Conservation (phyloP, 2,797 vertebrate species). For the Girardinus metallicus region DNA sequence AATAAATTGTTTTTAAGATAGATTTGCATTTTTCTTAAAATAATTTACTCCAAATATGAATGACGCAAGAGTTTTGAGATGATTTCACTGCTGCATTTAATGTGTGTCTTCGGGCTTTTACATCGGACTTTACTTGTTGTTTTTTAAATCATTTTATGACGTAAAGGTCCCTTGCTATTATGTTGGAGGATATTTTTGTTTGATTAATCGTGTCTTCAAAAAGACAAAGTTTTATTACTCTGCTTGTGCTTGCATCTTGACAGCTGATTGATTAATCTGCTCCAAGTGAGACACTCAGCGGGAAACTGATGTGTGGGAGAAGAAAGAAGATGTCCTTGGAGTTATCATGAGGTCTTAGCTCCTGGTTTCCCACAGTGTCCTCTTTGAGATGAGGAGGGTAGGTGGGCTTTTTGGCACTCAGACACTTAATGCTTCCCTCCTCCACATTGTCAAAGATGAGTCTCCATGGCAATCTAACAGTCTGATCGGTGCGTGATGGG, state of each 20-base stretch:
- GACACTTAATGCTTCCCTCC: constrained; percentile 63
- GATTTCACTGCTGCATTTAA: not conserved
- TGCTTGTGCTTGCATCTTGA: constrained; percentile 8
- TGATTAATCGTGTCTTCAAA: not conserved
- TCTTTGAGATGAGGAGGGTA: constrained; percentile 30
- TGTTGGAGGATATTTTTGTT: not conserved
- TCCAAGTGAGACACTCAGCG: constrained; percentile 33
- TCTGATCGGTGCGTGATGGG: constrained; percentile 49
- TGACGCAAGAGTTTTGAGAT: not conserved
- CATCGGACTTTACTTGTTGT: not conserved
- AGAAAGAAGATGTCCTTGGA: constrained; percentile 29
- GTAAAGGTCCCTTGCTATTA: not conserved
- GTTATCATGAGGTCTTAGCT: constrained; percentile 40
- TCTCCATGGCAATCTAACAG: constrained; percentile 67
- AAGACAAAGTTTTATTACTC: not conserved
- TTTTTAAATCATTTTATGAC: not conserved
- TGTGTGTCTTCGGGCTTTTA: not conserved
- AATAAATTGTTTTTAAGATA: not conserved
- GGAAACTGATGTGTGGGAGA: constrained; percentile 51
- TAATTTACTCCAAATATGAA: not conserved
- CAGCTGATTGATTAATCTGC: constrained; percentile 46
- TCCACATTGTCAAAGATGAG: constrained; percentile 59
- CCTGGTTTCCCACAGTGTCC: constrained; percentile 46
- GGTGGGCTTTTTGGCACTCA: constrained; percentile 46
- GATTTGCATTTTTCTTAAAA: not conserved